A percentile compares a stretch with the other conserved stretches of the same genome.
These are phyloP conservation scores for Argentina silus DNA, from an alignment of 2,797 vertebrate species.

Conservation along the genomic window DNA sequence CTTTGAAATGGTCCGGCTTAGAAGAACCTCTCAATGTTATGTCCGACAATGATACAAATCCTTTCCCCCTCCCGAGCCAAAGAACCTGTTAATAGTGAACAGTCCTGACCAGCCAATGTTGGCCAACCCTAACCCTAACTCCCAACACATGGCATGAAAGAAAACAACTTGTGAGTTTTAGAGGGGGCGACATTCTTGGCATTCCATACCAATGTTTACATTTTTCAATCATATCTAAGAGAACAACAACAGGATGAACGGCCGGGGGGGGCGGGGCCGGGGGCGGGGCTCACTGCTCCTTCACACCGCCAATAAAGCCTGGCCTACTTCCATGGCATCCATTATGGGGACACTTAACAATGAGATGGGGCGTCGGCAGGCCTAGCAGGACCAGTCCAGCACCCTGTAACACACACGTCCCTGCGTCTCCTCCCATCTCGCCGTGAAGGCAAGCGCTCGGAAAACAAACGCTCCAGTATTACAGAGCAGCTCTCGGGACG, in stretches of 20 bases:
- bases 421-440: background rate
- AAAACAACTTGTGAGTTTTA: background rate
- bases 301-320: background rate
- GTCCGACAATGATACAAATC: background rate
- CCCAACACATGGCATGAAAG: background rate
- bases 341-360: background rate
- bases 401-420: background rate
- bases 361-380: background rate
- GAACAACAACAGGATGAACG: background rate
- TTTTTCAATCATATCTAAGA: background rate
- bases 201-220: constrained; percentile 1
- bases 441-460: background rate
- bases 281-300: background rate
- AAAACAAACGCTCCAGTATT: background rate
- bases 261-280: constrained; percentile 4
- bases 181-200: background rate
- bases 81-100: background rate
- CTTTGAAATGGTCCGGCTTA: background rate
- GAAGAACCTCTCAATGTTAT: background rate
- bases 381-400: constrained; percentile 1
- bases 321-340: constrained; percentile 10
- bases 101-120: background rate
- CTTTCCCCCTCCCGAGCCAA: background rate
- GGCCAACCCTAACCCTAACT: background rate
- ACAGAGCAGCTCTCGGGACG: background rate